phyloP scores from a whole-genome alignment of 64 coral and sea anemone species.

The Stichodactyla mertensii region DNA sequence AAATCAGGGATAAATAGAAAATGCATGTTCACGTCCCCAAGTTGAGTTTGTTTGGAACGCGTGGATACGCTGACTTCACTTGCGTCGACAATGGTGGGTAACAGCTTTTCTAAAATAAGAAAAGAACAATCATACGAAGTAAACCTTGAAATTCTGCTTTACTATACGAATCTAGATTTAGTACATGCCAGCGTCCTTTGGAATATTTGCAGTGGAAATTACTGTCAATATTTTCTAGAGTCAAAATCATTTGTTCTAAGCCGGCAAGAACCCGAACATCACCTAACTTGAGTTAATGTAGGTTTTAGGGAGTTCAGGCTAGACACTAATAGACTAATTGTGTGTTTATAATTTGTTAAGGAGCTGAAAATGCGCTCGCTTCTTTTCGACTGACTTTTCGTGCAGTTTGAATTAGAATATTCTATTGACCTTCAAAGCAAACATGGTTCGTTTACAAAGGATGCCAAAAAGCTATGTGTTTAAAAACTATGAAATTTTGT shows the following conservation, averaged over 20 bases:
- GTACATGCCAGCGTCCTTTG: neutral
- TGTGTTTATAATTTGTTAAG: constrained; percentile 7
- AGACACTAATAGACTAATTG: neutral
- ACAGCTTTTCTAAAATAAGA: neutral
- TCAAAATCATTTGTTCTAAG: neutral
- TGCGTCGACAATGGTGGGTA: constrained; percentile 5
- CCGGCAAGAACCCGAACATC: neutral
- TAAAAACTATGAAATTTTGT: neutral
- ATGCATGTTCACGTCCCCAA: constrained; percentile 17
- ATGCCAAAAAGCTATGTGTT: neutral
- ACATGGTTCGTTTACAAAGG: constrained; percentile 1
- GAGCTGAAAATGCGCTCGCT: neutral
- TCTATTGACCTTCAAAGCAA: neutral
- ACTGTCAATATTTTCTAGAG: neutral
- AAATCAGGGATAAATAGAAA: neutral
- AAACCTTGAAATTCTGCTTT: neutral
- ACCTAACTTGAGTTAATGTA: neutral
- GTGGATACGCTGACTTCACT: constrained; percentile 22
- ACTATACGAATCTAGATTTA: neutral
- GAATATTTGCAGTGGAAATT: neutral
- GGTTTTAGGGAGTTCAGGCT: neutral
- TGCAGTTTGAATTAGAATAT: neutral
- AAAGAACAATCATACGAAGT: neutral
- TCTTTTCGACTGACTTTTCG: neutral
- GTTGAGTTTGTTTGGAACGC: constrained; percentile 20